Conservation (phyloP, 2,113 vertebrate species). For the Rhinichthys klamathensis region DNA sequence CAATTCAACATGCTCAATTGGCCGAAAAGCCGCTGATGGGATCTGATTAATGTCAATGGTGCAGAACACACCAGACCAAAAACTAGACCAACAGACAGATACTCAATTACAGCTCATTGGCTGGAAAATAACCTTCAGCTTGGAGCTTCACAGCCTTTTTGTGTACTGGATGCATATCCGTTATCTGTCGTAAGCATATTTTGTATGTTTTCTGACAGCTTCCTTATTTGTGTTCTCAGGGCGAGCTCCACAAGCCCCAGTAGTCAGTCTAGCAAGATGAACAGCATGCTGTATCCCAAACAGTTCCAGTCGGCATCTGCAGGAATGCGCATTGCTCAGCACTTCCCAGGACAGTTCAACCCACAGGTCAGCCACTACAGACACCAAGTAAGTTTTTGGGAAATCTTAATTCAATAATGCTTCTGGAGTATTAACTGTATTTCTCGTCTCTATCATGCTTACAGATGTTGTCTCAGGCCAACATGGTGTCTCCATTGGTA, state of each 20-base stretch:
- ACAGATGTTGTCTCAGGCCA: constrained; percentile 96
- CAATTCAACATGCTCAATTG: no score
- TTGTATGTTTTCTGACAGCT: neutral
- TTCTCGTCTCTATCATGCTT: neutral
- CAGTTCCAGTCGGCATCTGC: constrained; percentile 90
- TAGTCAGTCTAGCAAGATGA: constrained; percentile 97
- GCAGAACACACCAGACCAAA: no score
- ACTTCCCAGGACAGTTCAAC: constrained; percentile 91
- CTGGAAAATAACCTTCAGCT: neutral
- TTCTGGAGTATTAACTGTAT: neutral
- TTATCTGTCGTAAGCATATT: neutral
- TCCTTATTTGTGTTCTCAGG: constrained; percentile 70
- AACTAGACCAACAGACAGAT: neutral
- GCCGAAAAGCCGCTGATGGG: no score
- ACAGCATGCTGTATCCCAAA: constrained; percentile 98
- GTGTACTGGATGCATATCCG: neutral
- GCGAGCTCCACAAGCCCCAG: constrained; percentile 96
- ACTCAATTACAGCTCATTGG: neutral
- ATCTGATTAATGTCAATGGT: no score
- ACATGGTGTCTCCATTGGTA: constrained; percentile 93
- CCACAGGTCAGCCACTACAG: constrained; percentile 80
- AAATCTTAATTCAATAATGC: neutral
- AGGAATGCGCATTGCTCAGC: constrained; percentile 89
- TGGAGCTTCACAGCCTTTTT: neutral
- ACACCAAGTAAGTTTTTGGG: neutral